Evolutionary conservation across 2,797 vertebrate species (phyloP).

Genomic region (Pogoniulus pusillus): DNA sequence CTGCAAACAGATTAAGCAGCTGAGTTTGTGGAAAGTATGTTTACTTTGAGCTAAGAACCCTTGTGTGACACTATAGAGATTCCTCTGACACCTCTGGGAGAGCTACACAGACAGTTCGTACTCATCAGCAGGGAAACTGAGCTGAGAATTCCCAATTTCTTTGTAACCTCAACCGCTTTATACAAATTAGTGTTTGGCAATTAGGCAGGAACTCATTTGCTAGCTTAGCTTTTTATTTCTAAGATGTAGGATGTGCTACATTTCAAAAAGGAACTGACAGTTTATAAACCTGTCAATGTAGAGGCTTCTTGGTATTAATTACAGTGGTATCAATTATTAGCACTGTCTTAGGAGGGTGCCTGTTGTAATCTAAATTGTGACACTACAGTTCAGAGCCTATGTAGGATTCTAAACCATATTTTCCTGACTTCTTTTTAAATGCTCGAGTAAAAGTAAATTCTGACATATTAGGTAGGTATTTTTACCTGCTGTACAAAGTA

Average conservation of each 20-base stretch:
- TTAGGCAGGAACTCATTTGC: constrained; percentile 71
- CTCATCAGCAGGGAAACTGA: constrained; percentile 74
- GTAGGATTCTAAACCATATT: background rate
- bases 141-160: constrained; percentile 75
- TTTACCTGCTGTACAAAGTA: background rate
- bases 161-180: constrained; percentile 73
- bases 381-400: background rate
- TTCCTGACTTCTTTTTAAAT: background rate
- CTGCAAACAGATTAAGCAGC: constrained; percentile 88
- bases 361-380: background rate
- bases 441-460: background rate
- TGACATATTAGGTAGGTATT: background rate
- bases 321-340: background rate
- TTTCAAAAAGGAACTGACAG: constrained; percentile 52
- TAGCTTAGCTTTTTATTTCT: constrained; percentile 59
- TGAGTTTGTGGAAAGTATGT: constrained; percentile 83
- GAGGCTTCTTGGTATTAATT: constrained; percentile 43
- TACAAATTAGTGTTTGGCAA: constrained; percentile 72
- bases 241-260: constrained; percentile 39
- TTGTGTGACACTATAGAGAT: constrained; percentile 80
- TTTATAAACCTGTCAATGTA: constrained; percentile 37
- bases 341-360: background rate
- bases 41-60: constrained; percentile 84
- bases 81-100: constrained; percentile 76
- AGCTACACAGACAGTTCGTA: constrained; percentile 74